Base-by-base conservation (phyloP, 2,797 vertebrate genomes). In the Spinibarbus caldwelli region DNA sequence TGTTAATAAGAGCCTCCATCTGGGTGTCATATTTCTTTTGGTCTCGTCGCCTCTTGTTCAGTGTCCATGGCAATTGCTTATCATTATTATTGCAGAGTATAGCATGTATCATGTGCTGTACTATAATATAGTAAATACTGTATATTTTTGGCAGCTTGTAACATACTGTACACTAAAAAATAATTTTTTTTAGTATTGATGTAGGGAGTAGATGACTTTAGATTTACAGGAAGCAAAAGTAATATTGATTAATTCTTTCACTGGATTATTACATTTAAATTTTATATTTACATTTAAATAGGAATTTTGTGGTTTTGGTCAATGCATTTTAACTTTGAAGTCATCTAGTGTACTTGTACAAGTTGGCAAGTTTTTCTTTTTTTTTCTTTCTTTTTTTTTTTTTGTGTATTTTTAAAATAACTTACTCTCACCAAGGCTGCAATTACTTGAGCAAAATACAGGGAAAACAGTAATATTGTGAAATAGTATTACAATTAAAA, bases 1-100 rank as follows among this genome's bases (percentile, higher is more conserved):
- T 78, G 45, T 86, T 80, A 84, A 68, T 59, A 54, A 80, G 49
- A 84, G 45, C 21, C 71, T 84, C 62, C 66, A 84, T 80, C 72
- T 83, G 76, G 76, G 64, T 47, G n/a, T 70, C 41, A 59, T 62
- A 47, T 75, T 76, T 57, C 31, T 81, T 7, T 41, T 78, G 57
- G 68, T 41, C 54, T 78, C 38, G 36, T 14, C 34, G 52, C 29
- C 26, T 79, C 78, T 80, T 59, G 54, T 36, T 79, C 21, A 41
- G 21, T 67, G 77, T 67, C 77, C 57, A 31, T 59, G 57, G 70
- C 47, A 15, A 71, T 70, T 67, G 17, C 52, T 54, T 68, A 12
- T 73, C 43, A 26, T 86, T 66, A 47, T 64, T 34, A 64, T 83
- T 52, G 43, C 29, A 45, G 49, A 21, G 23, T 54, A 21, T 43